Evolutionary conservation across 2,797 vertebrate species (phyloP).

Genomic region (Epinephelus awoara): DNA sequence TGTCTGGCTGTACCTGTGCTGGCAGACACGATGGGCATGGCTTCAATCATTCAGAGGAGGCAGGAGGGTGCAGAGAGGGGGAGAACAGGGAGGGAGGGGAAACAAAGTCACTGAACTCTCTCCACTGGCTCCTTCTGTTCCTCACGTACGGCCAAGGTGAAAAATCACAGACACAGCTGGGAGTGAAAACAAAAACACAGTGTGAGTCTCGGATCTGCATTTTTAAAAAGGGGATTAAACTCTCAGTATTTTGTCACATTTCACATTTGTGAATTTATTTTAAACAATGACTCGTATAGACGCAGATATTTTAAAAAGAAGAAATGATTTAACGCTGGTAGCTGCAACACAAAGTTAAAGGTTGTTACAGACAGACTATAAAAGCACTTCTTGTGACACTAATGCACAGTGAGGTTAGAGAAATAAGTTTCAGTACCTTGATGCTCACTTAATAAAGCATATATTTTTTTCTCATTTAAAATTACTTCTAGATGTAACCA

Average conservation of each 20-base stretch:
- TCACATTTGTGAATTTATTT: too few species aligned
- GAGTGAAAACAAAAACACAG: slow-evolving; percentile 1
- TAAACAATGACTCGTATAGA: too few species aligned
- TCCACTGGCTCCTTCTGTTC: slow-evolving; percentile 23
- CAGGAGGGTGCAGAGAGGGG: slow-evolving; percentile 35
- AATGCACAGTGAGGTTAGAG: neutral
- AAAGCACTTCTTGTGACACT: neutral
- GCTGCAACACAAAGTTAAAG: neutral
- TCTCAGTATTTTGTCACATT: too few species aligned
- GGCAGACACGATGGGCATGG: slow-evolving; percentile 76
- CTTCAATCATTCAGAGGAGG: slow-evolving; percentile 67
- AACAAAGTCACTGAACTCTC: slow-evolving; percentile 10
- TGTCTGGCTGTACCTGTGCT: slow-evolving; percentile 70
- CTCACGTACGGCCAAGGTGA: slow-evolving; percentile 24
- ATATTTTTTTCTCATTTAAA: slow-evolving; percentile 44
- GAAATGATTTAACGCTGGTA: neutral
- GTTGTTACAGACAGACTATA: neutral
- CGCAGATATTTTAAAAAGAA: too few species aligned
- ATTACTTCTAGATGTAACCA: slow-evolving; percentile 1
- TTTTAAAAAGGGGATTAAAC: neutral
- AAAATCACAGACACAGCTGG: slow-evolving; percentile 37
- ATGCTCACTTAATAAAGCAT: neutral
- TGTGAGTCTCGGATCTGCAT: neutral
- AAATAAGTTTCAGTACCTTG: neutral
- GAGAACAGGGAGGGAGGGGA: slow-evolving; percentile 30